Percentiles rank a stretch among this genome's conserved stretches.
phyloP scores from a whole-genome alignment of 2,113 vertebrate species.

The Eclectus roratus region DNA sequence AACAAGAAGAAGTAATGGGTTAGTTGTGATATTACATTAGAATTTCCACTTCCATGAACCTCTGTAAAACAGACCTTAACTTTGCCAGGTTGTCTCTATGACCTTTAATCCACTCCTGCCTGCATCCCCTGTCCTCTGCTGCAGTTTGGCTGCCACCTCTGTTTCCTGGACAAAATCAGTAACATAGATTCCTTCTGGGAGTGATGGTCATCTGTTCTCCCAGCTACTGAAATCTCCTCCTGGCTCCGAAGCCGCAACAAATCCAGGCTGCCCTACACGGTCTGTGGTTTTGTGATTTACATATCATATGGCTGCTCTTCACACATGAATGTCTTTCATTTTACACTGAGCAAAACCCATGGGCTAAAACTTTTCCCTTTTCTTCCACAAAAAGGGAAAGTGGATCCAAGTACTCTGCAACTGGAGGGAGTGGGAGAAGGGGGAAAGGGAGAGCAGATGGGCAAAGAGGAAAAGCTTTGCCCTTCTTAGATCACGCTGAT shows the following conservation, averaged over 20 bases:
- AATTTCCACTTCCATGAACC: background rate
- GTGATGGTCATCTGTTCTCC: background rate
- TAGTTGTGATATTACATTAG: background rate
- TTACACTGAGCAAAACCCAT: background rate
- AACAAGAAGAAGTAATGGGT: background rate
- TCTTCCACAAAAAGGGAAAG: rapidly evolving
- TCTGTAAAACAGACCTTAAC: background rate
- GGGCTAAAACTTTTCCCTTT: background rate
- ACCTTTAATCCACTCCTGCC: background rate
- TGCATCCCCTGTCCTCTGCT: background rate
- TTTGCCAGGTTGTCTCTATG: background rate
- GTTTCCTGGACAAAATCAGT: background rate
- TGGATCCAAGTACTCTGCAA: background rate
- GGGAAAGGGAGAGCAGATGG: rapidly evolving
- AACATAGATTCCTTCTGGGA: background rate
- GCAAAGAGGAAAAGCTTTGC: background rate
- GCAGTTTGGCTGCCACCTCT: background rate
- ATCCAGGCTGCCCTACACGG: background rate
- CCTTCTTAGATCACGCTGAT: background rate
- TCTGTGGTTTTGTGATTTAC: slow-evolving; percentile 26
- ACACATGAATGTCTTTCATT: background rate
- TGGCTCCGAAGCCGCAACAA: background rate
- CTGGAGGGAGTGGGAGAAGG: background rate
- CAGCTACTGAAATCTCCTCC: background rate
- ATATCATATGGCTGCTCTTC: background rate